phyloP scores from a whole-genome alignment of 1,140 invertebrate genomes.

The Formica selysi region DNA sequence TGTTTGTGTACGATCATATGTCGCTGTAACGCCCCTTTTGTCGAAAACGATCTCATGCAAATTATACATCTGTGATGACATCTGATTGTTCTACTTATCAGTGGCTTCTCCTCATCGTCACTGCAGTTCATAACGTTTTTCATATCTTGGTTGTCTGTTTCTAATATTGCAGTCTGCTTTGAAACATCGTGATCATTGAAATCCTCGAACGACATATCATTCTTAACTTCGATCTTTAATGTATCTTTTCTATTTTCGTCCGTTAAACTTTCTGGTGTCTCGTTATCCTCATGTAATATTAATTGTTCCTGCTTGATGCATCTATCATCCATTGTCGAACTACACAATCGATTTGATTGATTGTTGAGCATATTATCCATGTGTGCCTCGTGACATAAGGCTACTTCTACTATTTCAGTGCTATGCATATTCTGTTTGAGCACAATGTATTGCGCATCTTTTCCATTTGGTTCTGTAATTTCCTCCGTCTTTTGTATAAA shows the following conservation, averaged over 20 bases:
- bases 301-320: conserved; percentile 46
- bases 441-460: background rate
- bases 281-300: background rate
- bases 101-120: conserved; percentile 80
- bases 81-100: conserved; percentile 76
- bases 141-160: background rate
- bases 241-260: conserved; percentile 11
- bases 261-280: background rate
- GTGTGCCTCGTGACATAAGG: conserved; percentile 3
- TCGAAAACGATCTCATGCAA: conserved; percentile 79
- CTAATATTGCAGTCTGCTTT: background rate
- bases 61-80: conserved; percentile 72
- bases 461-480: conserved; percentile 41
- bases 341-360: background rate
- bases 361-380: background rate
- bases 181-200: background rate
- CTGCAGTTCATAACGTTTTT: conserved; percentile 66
- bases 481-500: conserved; percentile 37
- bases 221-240: conserved; percentile 32
- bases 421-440: conserved; percentile 46
- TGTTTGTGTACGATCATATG: conserved; percentile 77
- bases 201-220: conserved; percentile 7
- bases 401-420: conserved; percentile 44
- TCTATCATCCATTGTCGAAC: conserved; percentile 12
- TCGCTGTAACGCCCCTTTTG: conserved; percentile 74